Evolutionary conservation across 2,888 invertebrate species (phyloP).

Genomic region (Drosophila recens): DNA sequence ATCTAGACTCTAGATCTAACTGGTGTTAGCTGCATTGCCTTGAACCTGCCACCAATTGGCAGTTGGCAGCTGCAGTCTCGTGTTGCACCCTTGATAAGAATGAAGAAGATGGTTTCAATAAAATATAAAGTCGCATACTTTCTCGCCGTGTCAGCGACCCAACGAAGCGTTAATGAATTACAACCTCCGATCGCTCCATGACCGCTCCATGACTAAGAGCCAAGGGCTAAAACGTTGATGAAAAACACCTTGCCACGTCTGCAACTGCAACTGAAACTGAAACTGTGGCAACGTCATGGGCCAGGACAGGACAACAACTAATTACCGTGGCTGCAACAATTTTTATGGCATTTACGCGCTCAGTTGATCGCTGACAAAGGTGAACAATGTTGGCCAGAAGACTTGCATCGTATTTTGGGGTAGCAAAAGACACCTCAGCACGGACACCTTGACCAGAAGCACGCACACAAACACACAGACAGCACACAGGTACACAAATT

Average conservation of each 20-base stretch:
- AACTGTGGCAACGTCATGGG: slow-evolving; percentile 53
- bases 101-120: slow-evolving; percentile 34
- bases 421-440: slow-evolving; percentile 28
- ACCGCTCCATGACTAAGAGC: slow-evolving; percentile 19
- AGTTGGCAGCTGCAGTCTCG: slow-evolving; percentile 23
- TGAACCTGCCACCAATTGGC: slow-evolving; percentile 54
- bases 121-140: slow-evolving; percentile 67
- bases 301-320: slow-evolving; percentile 81
- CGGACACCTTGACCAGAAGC: slow-evolving; percentile 34
- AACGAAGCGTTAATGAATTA: slow-evolving; percentile 81
- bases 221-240: slow-evolving; percentile 37
- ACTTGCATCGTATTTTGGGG: slow-evolving; percentile 20
- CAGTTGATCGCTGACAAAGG: slow-evolving; percentile 78
- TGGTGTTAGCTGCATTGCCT: slow-evolving; percentile 47
- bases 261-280: slow-evolving; percentile 15
- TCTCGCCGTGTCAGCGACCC: slow-evolving; percentile 69
- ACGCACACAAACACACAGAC: slow-evolving; percentile 19
- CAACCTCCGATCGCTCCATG: slow-evolving; percentile 70
- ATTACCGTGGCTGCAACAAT: slow-evolving; percentile 81
- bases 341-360: slow-evolving; percentile 82
- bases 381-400: slow-evolving; percentile 29
- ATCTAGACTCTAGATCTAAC: slow-evolving; percentile 29
- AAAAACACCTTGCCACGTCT: slow-evolving; percentile 63
- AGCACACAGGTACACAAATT: slow-evolving; percentile 73
- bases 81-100: slow-evolving; percentile 46